Evolutionary conservation across 2,797 vertebrate species (phyloP), one percentile per base, ranked within the genome.

Genomic region (Macroramphosus scolopax): DNA sequence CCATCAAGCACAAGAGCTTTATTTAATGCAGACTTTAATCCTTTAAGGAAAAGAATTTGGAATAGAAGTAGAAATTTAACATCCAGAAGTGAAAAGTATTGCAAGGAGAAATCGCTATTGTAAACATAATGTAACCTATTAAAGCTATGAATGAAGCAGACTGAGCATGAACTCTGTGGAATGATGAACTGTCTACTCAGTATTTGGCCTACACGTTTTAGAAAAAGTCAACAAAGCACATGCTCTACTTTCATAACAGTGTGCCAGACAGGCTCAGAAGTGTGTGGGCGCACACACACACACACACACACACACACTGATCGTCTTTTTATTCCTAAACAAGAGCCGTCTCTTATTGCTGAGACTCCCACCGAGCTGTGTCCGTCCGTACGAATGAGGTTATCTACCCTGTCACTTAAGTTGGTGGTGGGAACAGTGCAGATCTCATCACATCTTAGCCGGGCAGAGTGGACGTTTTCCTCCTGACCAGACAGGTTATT

Each of bases 351-450:
- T n/a, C n/a, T n/a, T 47, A 40, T 44, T 51, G 26, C 33, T 29
- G 36, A 4, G 30, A 38, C 33, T 64, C 35, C 37, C 8, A 5
- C 46, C n/a, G n/a, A n/a, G n/a, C n/a, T n/a, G n/a, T n/a, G n/a
- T n/a, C n/a, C n/a, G n/a, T n/a, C n/a, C n/a, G n/a, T n/a, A n/a
- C n/a, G n/a, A n/a, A n/a, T n/a, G n/a, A n/a, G 56, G 16, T 65
- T 62, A 82, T 80, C 53, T 35, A 31, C 35, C 41, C 8, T 53
- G 73, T 57, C 71, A 56, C 40, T 49, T 44, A 33, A 47, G 43
- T 49, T 77, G 56, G 53, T 57, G 63, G 48, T 70, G 60, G 61
- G 68, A 72, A 64, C 60, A 55, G 24, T 29, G 40, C 61, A 48
- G 53, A 71, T 80, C 49, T 68, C 54, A 28, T 70, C 74, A 64